Conservation (phyloP, 1,140 invertebrate genomes). For the Bombus huntii region DNA sequence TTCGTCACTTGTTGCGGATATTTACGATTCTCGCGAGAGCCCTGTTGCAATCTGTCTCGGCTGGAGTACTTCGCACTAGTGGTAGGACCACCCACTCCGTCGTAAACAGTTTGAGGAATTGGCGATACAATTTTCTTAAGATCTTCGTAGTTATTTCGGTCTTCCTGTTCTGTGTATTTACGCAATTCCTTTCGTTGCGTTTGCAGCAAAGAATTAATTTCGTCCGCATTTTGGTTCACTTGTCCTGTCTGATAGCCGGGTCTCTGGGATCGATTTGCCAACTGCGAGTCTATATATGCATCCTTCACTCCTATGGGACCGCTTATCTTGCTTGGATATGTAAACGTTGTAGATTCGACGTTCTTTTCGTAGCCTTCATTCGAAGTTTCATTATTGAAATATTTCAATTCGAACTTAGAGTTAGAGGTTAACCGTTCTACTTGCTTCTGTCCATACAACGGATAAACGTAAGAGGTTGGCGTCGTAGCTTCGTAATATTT, state of each 20-base stretch:
- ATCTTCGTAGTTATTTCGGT: not conserved
- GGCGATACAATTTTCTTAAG: not conserved
- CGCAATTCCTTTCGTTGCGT: slow-evolving; percentile 14
- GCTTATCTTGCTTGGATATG: slow-evolving; percentile 21
- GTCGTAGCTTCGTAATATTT: slow-evolving; percentile 27
- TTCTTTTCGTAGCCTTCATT: not conserved
- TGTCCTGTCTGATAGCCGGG: not conserved
- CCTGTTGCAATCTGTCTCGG: not conserved
- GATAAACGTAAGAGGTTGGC: not conserved
- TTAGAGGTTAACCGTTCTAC: not conserved
- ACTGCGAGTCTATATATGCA: not conserved
- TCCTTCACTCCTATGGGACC: slow-evolving; percentile 23
- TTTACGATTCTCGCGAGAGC: slow-evolving; percentile 21
- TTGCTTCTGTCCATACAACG: slow-evolving; percentile 10
- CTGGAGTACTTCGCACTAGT: not conserved
- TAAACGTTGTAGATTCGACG: not conserved
- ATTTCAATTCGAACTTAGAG: not conserved
- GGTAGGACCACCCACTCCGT: not conserved
- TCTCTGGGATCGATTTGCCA: slow-evolving; percentile 30
- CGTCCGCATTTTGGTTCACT: slow-evolving; percentile 40
- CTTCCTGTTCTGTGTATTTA: not conserved
- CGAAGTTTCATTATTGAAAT: not conserved
- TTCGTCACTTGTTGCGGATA: slow-evolving; percentile 16
- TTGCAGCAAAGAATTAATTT: slow-evolving; percentile 48
- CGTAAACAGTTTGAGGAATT: not conserved